Conservation (phyloP, 2,888 invertebrate genomes). For the Chouioia cunea region DNA sequence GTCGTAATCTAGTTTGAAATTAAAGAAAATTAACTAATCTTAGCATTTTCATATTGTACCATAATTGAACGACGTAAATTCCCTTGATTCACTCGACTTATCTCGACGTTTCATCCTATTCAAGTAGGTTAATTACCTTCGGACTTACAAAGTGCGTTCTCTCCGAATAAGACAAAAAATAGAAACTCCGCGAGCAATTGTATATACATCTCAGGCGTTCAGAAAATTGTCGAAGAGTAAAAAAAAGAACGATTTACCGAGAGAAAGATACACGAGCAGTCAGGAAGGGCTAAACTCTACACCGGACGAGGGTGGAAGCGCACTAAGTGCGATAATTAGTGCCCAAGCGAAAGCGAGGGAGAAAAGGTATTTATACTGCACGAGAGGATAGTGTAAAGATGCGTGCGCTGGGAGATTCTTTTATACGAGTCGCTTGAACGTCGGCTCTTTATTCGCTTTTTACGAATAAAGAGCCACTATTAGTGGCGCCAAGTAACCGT, state of each 20-base stretch:
- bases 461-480: too few relatives aligned
- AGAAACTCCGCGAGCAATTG: slow-evolving; percentile 19
- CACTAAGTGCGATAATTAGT: slow-evolving; percentile 64
- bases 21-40: too few relatives aligned
- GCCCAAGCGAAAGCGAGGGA: slow-evolving; percentile 42
- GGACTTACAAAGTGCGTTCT: slow-evolving; percentile 47
- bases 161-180: slow-evolving; percentile 24
- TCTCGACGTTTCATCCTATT: slow-evolving; percentile 55
- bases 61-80: too few relatives aligned
- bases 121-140: slow-evolving; percentile 64
- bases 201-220: too few relatives aligned
- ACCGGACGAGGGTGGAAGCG: slow-evolving; percentile 52
- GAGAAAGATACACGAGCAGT: slow-evolving; percentile 41
- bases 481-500: too few relatives aligned
- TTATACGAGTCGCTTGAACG: slow-evolving; percentile 2
- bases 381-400: not conserved
- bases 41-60: too few relatives aligned
- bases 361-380: slow-evolving; percentile 26
- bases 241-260: slow-evolving; percentile 31
- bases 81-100: too few relatives aligned
- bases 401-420: slow-evolving; percentile 9
- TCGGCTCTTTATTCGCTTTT: too few relatives aligned
- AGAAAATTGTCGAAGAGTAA: not conserved
- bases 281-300: slow-evolving; percentile 24
- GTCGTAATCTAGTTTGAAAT: too few relatives aligned